Evolutionary conservation across 2,888 invertebrate species (phyloP), one percentile per base, ranked within the genome.

Genomic region (Andrena trimmerana): DNA sequence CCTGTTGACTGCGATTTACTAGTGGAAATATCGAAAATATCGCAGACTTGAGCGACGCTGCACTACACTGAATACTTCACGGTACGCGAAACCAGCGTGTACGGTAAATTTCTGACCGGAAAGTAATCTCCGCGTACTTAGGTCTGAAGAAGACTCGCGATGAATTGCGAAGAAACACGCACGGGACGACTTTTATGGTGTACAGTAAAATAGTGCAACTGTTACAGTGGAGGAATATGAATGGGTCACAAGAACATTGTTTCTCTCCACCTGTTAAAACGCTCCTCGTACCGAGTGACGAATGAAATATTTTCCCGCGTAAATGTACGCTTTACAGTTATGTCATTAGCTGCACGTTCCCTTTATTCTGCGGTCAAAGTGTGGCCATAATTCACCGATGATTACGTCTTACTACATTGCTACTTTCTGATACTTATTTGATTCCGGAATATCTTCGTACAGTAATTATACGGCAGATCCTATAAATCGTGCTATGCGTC

Each of bases 101-200:
- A 82, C 83, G 73, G 73, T 82, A 78, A 83, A 83, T 78, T 82
- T 83, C 83, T 57, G 73, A 82, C 73, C 73, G 78, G 78, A 83
- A 83, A 70, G 67, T 67, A 63, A 71, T 59, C 29, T 62, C 48
- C 33, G 60, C 27, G 72, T 60, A 48, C 24, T 72, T 57, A 8
- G 57, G 4, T 16, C 42, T 42, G 42, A 31, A 5, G 52, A 67
- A 29, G 60, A 31, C 65, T 70, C 36, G 24, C 59, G 36, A 78
- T 59, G 59, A 80, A 65, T 60, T 27, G 33, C 68, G 50, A 70
- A 29, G 20, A 20, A 66, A 36, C 81, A 70, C 69, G 73, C 52
- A 57, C n/a, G n/a, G 5, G 2, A 10, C 20, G 10, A n/a, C 20
- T 31, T 20, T 68, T n/a, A 36, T 33, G 36, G 33, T 13, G 16